Evolutionary conservation across 2,113 vertebrate species (phyloP).

Genomic region (Chionodraco myersi): DNA sequence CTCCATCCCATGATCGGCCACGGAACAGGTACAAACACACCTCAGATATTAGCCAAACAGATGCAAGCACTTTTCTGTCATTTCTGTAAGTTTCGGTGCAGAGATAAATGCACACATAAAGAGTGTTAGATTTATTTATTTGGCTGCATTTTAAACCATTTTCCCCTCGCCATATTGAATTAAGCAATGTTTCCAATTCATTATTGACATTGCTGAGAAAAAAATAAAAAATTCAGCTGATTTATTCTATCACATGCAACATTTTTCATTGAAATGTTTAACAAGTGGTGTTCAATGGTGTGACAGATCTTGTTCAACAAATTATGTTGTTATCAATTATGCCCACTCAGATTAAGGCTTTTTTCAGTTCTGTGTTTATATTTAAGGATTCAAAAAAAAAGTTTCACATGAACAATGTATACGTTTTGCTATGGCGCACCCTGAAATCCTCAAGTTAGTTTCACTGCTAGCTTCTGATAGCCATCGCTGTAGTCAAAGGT

Average conservation of each 20-base stretch:
- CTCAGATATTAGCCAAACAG: background rate
- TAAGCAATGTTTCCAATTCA: no score
- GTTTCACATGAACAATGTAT: background rate
- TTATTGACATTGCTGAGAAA: no score
- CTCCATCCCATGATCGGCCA: slow-evolving; percentile 96
- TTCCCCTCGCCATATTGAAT: no score
- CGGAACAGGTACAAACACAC: slow-evolving; percentile 90
- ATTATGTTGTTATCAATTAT: background rate
- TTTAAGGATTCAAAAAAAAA: background rate
- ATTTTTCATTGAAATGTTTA: background rate
- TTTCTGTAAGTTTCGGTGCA: background rate
- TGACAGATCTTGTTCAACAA: background rate
- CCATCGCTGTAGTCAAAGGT: background rate
- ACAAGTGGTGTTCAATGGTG: background rate
- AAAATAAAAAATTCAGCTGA: no score
- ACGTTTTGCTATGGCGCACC: background rate
- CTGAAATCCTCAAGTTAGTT: background rate
- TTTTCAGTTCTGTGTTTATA: background rate
- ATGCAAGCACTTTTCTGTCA: background rate
- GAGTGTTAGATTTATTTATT: no score
- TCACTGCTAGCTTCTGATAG: background rate
- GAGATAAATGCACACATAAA: no score
- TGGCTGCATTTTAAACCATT: no score
- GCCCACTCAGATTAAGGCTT: background rate
- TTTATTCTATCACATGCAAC: background rate